Conservation (phyloP, 53 echinoderm and acorn worm species). For the Paelopatides confundens region DNA sequence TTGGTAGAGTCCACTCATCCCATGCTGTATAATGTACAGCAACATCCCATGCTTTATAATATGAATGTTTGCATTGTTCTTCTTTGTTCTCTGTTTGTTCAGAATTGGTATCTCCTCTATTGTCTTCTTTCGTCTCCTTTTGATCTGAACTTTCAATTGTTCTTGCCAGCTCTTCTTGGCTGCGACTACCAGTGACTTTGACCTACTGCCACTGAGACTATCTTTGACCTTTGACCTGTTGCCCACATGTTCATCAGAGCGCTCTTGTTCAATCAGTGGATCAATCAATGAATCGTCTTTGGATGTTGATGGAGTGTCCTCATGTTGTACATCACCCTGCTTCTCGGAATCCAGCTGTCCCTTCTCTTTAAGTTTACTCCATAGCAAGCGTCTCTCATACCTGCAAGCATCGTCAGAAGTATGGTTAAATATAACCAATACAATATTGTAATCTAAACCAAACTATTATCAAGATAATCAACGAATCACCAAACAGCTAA, state of each 20-base stretch:
- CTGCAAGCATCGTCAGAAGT: conserved; percentile 40
- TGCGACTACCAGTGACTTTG: too few species aligned
- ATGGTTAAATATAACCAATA: too few species aligned
- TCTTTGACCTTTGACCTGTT: too few species aligned
- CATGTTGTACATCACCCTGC: background rate
- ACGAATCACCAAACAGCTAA: too few species aligned
- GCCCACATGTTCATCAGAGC: too few species aligned
- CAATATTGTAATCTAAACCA: too few species aligned
- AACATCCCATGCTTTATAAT: background rate
- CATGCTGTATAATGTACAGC: too few species aligned
- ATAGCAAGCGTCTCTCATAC: conserved; percentile 86
- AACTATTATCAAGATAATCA: too few species aligned
- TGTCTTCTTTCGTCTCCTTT: background rate
- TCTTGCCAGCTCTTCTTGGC: too few species aligned
- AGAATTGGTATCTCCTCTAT: background rate
- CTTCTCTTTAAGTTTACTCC: conserved; percentile 66
- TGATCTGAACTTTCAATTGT: too few species aligned
- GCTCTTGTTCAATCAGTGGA: too few species aligned
- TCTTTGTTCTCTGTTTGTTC: background rate
- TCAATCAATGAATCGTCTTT: background rate
- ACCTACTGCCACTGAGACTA: too few species aligned
- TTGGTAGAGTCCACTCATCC: background rate
- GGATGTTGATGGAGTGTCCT: background rate
- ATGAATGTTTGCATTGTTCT: background rate
- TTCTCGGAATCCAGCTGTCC: background rate